These are phyloP conservation scores for Pristionchus maxplancki DNA, from an alignment of 2,888 invertebrate species.

Conservation along the genomic window DNA sequence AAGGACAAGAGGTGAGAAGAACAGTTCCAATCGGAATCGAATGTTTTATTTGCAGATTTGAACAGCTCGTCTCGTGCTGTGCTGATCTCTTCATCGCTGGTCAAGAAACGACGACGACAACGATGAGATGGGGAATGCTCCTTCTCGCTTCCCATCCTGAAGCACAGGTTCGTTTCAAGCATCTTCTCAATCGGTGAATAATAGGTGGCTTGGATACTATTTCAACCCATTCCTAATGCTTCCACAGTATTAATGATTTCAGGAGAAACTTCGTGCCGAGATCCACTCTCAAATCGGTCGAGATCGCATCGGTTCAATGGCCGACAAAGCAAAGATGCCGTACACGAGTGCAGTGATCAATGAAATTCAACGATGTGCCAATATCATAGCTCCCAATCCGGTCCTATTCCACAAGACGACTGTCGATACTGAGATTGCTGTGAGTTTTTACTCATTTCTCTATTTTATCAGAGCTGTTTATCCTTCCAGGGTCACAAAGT, in stretches of 20 bases:
- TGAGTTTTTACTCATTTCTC: no score
- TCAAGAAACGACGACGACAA: constrained; percentile 42
- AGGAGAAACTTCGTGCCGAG: constrained; percentile 12
- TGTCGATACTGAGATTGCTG: not conserved
- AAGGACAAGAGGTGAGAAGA: not conserved
- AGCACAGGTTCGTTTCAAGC: constrained; percentile 14
- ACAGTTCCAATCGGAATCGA: no score
- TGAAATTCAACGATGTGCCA: not conserved
- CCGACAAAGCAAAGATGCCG: constrained; percentile 20
- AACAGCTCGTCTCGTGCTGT: constrained; percentile 11
- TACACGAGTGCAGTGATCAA: not conserved
- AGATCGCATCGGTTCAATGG: not conserved
- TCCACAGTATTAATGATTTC: not conserved
- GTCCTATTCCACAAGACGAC: not conserved
- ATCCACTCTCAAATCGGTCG: not conserved
- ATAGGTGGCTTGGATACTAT: no score
- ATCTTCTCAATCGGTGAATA: no score
- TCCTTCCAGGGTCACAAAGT: constrained; percentile 27
- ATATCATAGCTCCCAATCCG: not conserved
- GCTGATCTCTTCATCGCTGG: constrained; percentile 23
- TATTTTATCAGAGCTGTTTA: no score
- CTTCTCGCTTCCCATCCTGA: not conserved
- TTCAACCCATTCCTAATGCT: no score
- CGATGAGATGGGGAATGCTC: constrained; percentile 9
- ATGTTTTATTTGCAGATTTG: not conserved